phyloP scores from a whole-genome alignment of 2,888 invertebrate genomes.

The Drosophila kanekoi region DNA sequence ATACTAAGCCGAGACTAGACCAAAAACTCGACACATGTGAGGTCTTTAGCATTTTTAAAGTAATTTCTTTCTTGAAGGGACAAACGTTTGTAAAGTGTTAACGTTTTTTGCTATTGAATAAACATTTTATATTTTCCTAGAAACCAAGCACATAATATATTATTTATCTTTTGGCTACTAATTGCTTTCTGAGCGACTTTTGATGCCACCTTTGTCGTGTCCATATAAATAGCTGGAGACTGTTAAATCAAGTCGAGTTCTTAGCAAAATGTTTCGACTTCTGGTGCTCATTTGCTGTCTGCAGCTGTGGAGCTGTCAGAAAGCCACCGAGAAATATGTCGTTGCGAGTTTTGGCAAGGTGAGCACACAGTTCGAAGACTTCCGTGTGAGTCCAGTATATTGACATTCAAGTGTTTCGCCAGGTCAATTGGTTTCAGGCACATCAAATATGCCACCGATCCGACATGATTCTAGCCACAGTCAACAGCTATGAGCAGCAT shows the following conservation, averaged over 20 bases:
- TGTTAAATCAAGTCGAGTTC: constrained; percentile 13
- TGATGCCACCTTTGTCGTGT: constrained; percentile 25
- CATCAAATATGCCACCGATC: constrained; percentile 46
- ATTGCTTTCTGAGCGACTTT: constrained; percentile 57
- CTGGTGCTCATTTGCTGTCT: constrained; percentile 39
- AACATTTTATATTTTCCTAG: constrained; percentile 76
- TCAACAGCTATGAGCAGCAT: constrained; percentile 39
- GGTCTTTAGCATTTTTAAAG: constrained; percentile 26
- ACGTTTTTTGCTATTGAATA: constrained; percentile 69
- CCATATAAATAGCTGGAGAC: constrained; percentile 39
- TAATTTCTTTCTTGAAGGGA: constrained; percentile 40
- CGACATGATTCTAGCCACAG: constrained; percentile 52
- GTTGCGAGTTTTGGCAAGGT: constrained; percentile 48
- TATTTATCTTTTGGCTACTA: constrained; percentile 24
- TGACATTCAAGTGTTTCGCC: neutral
- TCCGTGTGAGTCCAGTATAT: neutral
- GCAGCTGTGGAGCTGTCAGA: constrained; percentile 10
- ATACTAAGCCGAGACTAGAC: constrained; percentile 22
- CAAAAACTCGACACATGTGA: constrained; percentile 42
- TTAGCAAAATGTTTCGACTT: constrained; percentile 42
- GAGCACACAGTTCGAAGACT: neutral
- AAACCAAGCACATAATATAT: constrained; percentile 25
- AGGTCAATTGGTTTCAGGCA: constrained; percentile 62
- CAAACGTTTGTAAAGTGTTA: constrained; percentile 60
- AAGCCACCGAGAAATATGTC: constrained; percentile 26